phyloP scores from a whole-genome alignment of 2,113 vertebrate genomes.

The Bubo scandiacus region DNA sequence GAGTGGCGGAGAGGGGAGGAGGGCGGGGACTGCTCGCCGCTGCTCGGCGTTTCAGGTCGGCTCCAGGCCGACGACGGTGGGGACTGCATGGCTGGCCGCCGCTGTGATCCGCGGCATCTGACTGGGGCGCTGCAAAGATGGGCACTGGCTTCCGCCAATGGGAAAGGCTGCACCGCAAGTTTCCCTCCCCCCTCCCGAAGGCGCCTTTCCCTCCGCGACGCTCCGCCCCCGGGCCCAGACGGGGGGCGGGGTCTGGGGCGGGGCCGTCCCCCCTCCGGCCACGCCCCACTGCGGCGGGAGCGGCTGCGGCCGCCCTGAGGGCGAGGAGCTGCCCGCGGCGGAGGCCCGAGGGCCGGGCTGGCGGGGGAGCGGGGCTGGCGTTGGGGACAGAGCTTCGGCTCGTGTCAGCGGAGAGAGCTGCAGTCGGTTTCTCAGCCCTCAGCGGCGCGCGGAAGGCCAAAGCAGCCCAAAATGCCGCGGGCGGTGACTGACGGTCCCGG shows the following conservation, averaged over 20 bases:
- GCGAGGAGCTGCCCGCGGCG: fast-evolving
- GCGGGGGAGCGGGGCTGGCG: fast-evolving
- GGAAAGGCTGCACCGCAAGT: fast-evolving
- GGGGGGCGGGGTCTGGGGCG: background rate
- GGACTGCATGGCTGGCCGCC: fast-evolving
- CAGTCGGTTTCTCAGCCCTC: background rate
- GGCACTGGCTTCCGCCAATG: fast-evolving
- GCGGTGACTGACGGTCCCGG: background rate
- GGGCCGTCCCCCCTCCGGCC: background rate
- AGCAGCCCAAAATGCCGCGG: background rate
- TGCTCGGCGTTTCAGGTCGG: no score
- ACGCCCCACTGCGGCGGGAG: conserved; percentile 28
- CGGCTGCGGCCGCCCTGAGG: background rate
- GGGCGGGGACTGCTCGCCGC: background rate
- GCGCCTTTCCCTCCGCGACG: fast-evolving
- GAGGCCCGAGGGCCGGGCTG: no score
- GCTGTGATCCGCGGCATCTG: background rate
- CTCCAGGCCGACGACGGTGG: no score
- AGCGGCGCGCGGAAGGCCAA: background rate
- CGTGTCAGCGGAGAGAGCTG: fast-evolving
- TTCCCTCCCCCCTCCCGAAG: no score
- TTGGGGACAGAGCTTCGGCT: fast-evolving
- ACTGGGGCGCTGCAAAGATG: background rate
- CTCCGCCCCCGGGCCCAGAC: fast-evolving
- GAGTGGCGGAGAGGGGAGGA: background rate